Conservation (phyloP, 2,888 invertebrate genomes). For the Sisyra terminalis region DNA sequence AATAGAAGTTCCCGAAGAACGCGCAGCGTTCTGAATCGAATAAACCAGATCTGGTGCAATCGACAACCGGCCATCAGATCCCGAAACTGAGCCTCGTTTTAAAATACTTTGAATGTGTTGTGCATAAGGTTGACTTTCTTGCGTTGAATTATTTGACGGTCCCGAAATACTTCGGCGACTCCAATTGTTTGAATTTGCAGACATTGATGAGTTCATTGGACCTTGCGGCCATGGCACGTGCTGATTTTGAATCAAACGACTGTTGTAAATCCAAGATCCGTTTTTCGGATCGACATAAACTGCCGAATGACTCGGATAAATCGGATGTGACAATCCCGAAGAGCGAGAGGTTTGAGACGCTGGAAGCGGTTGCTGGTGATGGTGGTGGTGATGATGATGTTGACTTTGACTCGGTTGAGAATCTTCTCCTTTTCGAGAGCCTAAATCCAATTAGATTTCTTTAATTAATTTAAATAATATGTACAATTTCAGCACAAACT, state of each 20-base stretch:
- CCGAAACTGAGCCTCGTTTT: slow-evolving; percentile 7
- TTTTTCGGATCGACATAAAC: slow-evolving; percentile 32
- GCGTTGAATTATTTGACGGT: too few species aligned
- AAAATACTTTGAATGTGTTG: slow-evolving; percentile 5
- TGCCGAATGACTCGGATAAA: slow-evolving; percentile 27
- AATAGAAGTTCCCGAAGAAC: too few species aligned
- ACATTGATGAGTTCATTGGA: not conserved
- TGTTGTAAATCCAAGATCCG: slow-evolving; percentile 31
- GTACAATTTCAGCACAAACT: not conserved
- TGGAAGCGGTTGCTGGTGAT: slow-evolving; percentile 10
- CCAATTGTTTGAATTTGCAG: not conserved
- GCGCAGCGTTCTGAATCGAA: too few species aligned
- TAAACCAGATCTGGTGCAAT: not conserved
- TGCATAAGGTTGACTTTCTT: not conserved
- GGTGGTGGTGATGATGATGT: slow-evolving; percentile 4
- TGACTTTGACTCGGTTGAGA: slow-evolving; percentile 7
- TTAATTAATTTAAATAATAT: slow-evolving; percentile 10
- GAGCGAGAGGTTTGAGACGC: not conserved
- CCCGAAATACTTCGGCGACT: not conserved
- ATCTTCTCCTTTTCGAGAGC: slow-evolving; percentile 24
- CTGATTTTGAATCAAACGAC: slow-evolving; percentile 20
- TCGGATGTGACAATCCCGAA: slow-evolving; percentile 12
- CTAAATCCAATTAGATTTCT: too few species aligned
- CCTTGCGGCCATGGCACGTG: slow-evolving; percentile 5
- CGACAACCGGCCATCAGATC: slow-evolving; percentile 4